These are phyloP conservation scores for Brenthis ino DNA, from an alignment of 2,888 invertebrate species.

Conservation along the genomic window DNA sequence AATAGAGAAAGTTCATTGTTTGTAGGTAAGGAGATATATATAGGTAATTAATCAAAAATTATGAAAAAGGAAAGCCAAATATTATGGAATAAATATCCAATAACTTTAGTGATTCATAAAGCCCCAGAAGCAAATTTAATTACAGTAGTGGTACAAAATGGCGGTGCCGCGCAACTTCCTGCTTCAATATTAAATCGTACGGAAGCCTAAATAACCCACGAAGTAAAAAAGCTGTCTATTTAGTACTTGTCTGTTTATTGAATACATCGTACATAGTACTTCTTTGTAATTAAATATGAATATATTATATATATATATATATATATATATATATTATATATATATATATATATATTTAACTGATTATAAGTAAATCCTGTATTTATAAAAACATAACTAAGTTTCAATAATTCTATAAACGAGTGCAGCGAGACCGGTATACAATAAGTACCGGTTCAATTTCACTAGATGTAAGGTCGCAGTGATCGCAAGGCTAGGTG, in stretches of 20 bases:
- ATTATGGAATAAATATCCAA: neutral
- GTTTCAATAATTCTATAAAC: conserved; percentile 51
- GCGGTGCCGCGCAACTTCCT: conserved; percentile 64
- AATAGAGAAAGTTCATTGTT: no score
- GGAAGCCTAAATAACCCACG: conserved; percentile 49
- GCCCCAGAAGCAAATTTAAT: conserved; percentile 54
- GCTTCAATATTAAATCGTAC: conserved; percentile 44
- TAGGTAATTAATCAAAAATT: no score
- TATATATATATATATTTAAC: neutral
- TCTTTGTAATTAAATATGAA: neutral
- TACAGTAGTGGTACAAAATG: conserved; percentile 47
- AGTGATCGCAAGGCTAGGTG: conserved; percentile 70
- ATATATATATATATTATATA: no score
- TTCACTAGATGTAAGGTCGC: conserved; percentile 78
- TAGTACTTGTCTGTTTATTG: no score
- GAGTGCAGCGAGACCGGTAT: conserved; percentile 52
- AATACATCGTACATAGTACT: no score
- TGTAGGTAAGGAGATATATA: no score
- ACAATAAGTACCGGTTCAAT: conserved; percentile 67
- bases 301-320: neutral
- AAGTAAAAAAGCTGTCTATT: no score
- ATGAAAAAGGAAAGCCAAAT: no score
- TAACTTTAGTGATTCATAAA: conserved; percentile 53
- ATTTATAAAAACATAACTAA: conserved; percentile 49
- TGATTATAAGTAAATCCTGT: conserved; percentile 25